A percentile compares a stretch with the other conserved stretches of the same genome.
Evolutionary conservation across 2,113 vertebrate genomes (phyloP).

Genomic region (Sander lucioperca): DNA sequence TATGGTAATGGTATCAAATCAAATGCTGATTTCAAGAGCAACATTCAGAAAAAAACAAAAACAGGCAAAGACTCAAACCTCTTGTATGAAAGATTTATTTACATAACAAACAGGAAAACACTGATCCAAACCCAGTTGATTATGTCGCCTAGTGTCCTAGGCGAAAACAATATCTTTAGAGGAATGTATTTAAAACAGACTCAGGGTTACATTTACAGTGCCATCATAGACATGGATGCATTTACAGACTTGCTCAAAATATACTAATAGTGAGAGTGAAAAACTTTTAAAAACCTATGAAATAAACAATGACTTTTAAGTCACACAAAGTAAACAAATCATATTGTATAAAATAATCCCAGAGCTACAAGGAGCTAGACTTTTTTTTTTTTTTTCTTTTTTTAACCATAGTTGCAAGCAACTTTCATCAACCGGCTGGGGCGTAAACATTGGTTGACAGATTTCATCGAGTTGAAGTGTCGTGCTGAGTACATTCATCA

Average conservation of each 20-base stretch:
- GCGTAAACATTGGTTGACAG: background rate
- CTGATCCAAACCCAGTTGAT: constrained; percentile 22
- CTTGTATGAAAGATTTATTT: constrained; percentile 73
- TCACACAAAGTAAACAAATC: constrained; percentile 17
- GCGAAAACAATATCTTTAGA: constrained; percentile 19
- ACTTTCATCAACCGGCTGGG: background rate
- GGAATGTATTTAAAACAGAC: constrained; percentile 54
- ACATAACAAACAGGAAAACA: constrained; percentile 49
- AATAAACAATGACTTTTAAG: background rate
- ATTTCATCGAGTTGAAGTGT: background rate
- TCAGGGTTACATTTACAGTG: constrained; percentile 47
- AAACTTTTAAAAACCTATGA: constrained; percentile 21
- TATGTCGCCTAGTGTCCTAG: constrained; percentile 18
- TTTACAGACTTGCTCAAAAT: constrained; percentile 40
- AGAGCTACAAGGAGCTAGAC: background rate
- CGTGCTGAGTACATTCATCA: background rate
- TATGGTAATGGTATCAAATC: background rate
- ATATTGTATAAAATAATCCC: constrained; percentile 4
- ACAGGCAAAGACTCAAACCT: background rate
- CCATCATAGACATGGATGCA: constrained; percentile 23
- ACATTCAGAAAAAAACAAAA: background rate
- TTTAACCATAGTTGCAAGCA: background rate
- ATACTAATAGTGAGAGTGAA: constrained; percentile 31
- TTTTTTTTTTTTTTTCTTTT: background rate
- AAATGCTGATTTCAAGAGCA: background rate